These are phyloP conservation scores for Clanis bilineata DNA, from an alignment of 2,888 invertebrate species.

Conservation along the genomic window DNA sequence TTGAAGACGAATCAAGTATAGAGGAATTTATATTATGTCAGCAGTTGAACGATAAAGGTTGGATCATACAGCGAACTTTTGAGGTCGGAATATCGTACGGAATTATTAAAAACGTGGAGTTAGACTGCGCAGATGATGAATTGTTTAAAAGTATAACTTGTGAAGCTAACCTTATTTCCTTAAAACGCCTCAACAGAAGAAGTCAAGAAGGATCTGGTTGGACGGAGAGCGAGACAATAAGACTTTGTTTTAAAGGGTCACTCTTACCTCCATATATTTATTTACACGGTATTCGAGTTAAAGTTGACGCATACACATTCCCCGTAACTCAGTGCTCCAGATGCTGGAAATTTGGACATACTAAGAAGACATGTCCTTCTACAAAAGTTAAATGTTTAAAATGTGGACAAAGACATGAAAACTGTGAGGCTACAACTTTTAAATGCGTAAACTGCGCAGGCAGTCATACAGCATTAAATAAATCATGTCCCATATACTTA, in stretches of 20 bases:
- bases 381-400: not conserved
- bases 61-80: too few relatives aligned
- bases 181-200: too few relatives aligned
- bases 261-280: not conserved
- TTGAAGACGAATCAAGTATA: too few relatives aligned
- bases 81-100: too few relatives aligned
- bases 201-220: not conserved
- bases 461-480: not conserved
- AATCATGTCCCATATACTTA: not conserved
- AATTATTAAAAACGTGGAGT: too few relatives aligned
- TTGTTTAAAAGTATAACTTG: too few relatives aligned
- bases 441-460: not conserved
- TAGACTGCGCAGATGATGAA: too few relatives aligned
- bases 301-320: not conserved
- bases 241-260: not conserved
- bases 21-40: too few relatives aligned
- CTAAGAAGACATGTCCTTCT: not conserved
- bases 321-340: not conserved
- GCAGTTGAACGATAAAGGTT: too few relatives aligned
- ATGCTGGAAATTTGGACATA: conserved; percentile 6
- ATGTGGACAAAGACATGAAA: not conserved
- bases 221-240: not conserved
- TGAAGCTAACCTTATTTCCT: too few relatives aligned
- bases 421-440: too few relatives aligned
- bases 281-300: not conserved